Evolutionary conservation across 2,113 vertebrate species (phyloP).

Genomic region (Lepus europaeus): DNA sequence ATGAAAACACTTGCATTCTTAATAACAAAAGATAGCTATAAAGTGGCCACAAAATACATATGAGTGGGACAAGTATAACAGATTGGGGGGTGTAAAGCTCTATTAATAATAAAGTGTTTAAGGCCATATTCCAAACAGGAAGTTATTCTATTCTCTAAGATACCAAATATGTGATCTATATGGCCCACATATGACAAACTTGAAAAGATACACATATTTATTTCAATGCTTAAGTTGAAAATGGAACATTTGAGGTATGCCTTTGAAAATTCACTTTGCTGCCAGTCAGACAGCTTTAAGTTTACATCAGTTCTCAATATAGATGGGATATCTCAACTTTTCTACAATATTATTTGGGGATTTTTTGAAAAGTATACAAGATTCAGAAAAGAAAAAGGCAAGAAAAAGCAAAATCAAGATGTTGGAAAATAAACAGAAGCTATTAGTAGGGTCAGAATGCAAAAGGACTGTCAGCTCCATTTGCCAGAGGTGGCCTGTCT

Average conservation of each 20-base stretch:
- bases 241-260: neutral
- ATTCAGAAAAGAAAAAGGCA: neutral
- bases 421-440: constrained; percentile 34
- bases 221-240: neutral
- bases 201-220: neutral
- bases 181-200: neutral
- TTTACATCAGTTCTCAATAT: constrained; percentile 49
- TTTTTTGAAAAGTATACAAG: neutral
- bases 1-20: neutral
- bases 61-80: neutral
- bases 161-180: neutral
- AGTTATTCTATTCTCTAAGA: neutral
- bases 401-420: constrained; percentile 10
- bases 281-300: neutral
- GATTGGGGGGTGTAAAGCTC: neutral
- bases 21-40: constrained; percentile 1
- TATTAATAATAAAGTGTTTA: neutral
- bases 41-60: constrained; percentile 32
- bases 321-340: neutral
- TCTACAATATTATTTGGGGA: constrained; percentile 30
- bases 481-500: neutral
- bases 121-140: neutral
- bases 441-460: neutral
- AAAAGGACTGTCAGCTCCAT: neutral
- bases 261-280: neutral